Conservation (phyloP, 2,797 vertebrate species). For the Pangasius djambal region DNA sequence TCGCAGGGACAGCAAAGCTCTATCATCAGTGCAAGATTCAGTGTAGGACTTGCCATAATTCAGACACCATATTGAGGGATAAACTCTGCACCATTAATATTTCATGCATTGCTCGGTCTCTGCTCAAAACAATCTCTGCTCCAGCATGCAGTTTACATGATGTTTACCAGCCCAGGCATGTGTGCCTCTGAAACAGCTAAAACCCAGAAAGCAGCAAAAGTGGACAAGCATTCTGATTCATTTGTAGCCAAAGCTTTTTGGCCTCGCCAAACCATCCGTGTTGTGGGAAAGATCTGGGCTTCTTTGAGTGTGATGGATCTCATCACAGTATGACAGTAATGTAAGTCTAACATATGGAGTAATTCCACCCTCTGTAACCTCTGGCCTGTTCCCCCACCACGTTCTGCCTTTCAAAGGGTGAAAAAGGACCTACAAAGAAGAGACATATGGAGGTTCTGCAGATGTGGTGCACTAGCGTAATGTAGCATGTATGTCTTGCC, state of each 20-base stretch:
- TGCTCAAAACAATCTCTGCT: background rate
- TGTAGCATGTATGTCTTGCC: background rate
- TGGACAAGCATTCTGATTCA: background rate
- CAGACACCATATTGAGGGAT: background rate
- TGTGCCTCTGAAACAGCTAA: background rate
- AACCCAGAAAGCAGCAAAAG: background rate
- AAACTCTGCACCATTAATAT: background rate
- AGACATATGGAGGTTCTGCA: constrained; percentile 2
- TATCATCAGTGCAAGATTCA: background rate
- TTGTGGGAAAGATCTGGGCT: background rate
- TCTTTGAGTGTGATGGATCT: background rate
- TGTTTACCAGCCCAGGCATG: background rate
- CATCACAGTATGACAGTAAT: constrained; percentile 2
- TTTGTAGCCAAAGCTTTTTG: background rate
- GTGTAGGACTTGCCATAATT: background rate
- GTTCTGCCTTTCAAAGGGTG: background rate
- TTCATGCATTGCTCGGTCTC: background rate
- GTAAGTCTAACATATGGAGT: background rate
- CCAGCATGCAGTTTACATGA: background rate
- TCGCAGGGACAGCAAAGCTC: background rate
- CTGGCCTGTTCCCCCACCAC: background rate
- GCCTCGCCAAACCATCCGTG: background rate
- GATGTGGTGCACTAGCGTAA: background rate
- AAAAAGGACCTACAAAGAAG: background rate
- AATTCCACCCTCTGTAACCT: background rate